A percentile compares a stretch with the other conserved stretches of the same genome.
These are phyloP conservation scores for Lasioglossum leucozonium DNA, from an alignment of 2,888 invertebrate species.

Conservation along the genomic window DNA sequence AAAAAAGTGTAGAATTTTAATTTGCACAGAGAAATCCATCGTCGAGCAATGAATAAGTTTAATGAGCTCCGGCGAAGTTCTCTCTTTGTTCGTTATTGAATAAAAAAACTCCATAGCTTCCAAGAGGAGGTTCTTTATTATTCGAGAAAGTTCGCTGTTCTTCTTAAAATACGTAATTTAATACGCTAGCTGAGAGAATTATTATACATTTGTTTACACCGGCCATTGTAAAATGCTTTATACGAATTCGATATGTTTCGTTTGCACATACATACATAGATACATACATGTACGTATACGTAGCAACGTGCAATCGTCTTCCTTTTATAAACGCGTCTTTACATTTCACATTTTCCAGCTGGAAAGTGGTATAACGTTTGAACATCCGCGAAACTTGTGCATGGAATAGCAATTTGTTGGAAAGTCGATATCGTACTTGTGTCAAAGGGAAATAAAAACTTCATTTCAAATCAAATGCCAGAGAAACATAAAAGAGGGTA, in stretches of 20 bases:
- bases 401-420: conserved; percentile 8
- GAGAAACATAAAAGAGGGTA: not conserved
- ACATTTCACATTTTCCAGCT: not conserved
- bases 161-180: not conserved
- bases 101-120: not conserved
- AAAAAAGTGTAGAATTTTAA: not conserved
- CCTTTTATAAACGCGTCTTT: not conserved
- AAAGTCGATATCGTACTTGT: not conserved
- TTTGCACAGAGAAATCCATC: not conserved
- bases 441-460: not conserved
- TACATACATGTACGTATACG: no score
- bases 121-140: not conserved
- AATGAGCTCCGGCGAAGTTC: not conserved
- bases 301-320: not conserved
- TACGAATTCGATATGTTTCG: not conserved
- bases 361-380: not conserved
- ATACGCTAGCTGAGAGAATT: no score
- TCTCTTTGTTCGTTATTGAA: not conserved
- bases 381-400: not conserved
- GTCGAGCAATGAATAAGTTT: conserved; percentile 2
- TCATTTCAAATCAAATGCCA: not conserved
- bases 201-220: not conserved
- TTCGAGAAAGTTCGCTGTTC: not conserved
- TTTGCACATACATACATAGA: not conserved
- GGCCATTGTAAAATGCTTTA: not conserved